These are phyloP conservation scores for Edolisoma coerulescens DNA, from an alignment of 2,113 vertebrate species.

Conservation along the genomic window DNA sequence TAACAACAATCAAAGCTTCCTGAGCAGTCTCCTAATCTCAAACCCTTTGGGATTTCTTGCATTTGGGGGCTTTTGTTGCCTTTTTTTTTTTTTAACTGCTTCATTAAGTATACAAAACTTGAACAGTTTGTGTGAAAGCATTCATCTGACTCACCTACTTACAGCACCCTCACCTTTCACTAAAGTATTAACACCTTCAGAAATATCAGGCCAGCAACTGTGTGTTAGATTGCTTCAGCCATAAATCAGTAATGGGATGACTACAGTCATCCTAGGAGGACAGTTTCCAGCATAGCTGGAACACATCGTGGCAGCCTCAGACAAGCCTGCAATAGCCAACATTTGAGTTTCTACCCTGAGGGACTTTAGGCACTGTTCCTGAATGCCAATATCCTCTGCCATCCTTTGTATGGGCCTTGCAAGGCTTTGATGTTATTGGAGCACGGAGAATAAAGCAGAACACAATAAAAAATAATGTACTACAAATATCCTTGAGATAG, in stretches of 20 bases:
- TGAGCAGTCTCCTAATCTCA: not conserved
- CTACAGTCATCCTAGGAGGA: not conserved
- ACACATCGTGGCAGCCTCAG: fast-evolving
- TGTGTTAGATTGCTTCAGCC: not conserved
- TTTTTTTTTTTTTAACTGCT: not conserved
- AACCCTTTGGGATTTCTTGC: not conserved
- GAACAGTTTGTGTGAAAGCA: not conserved
- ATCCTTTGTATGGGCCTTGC: not conserved
- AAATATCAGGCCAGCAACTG: not conserved
- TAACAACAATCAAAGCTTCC: not conserved
- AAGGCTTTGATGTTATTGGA: not conserved
- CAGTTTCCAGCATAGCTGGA: not conserved
- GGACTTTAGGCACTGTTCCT: not conserved
- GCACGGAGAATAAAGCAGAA: not conserved
- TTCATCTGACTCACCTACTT: not conserved
- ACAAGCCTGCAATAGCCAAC: not conserved
- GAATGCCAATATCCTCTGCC: not conserved
- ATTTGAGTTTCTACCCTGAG: not conserved
- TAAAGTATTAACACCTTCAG: not conserved
- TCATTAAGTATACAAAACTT: not conserved
- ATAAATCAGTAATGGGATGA: not conserved
- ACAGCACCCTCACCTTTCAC: not conserved
- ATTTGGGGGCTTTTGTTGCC: not conserved
- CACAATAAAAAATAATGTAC: not conserved
- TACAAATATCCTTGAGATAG: not conserved